Percentiles rank a stretch among this genome's conserved stretches.
Evolutionary conservation across 2,888 invertebrate genomes (phyloP).

Genomic region (Hydropsyche betteni): DNA sequence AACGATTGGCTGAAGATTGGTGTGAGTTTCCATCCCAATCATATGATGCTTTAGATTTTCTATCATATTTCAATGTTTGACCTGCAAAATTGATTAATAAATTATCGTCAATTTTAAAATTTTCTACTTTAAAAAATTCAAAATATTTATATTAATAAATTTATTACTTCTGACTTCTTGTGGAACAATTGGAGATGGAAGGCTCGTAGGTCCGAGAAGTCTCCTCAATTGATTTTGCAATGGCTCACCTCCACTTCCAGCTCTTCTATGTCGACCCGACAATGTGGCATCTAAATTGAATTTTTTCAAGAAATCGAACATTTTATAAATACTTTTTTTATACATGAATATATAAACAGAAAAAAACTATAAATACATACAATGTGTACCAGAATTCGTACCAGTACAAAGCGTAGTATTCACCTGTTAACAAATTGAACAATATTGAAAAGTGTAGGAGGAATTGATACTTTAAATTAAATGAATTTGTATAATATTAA

Average conservation of each 20-base stretch:
- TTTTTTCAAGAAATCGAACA: not conserved
- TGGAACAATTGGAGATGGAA: slow-evolving; percentile 53
- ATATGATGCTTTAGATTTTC: slow-evolving; percentile 39
- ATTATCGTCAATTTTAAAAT: slow-evolving; percentile 1
- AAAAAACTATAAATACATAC: slow-evolving; percentile 56
- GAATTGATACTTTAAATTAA: not conserved
- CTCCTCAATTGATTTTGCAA: slow-evolving; percentile 82
- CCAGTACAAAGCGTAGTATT: slow-evolving; percentile 60
- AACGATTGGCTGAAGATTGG: slow-evolving; percentile 39
- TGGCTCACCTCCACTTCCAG: slow-evolving; percentile 67
- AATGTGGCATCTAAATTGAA: slow-evolving; percentile 48
- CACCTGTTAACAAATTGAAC: slow-evolving; percentile 55
- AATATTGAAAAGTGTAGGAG: not conserved
- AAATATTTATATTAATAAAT: not conserved
- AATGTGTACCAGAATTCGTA: slow-evolving; percentile 54
- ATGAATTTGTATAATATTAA: slow-evolving; percentile 52
- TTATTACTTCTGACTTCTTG: slow-evolving; percentile 58
- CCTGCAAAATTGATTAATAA: slow-evolving; percentile 24
- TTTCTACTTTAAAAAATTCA: not conserved
- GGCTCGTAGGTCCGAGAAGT: slow-evolving; percentile 65
- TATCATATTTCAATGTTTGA: slow-evolving; percentile 34
- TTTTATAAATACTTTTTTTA: not conserved
- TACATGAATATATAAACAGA: not conserved
- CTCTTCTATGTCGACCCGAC: slow-evolving; percentile 65
- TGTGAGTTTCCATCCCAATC: slow-evolving; percentile 48